Evolutionary conservation across 92 coral and sea anemone species (phyloP), one percentile per base, ranked within the genome.

Genomic region (Siderastrea radians): DNA sequence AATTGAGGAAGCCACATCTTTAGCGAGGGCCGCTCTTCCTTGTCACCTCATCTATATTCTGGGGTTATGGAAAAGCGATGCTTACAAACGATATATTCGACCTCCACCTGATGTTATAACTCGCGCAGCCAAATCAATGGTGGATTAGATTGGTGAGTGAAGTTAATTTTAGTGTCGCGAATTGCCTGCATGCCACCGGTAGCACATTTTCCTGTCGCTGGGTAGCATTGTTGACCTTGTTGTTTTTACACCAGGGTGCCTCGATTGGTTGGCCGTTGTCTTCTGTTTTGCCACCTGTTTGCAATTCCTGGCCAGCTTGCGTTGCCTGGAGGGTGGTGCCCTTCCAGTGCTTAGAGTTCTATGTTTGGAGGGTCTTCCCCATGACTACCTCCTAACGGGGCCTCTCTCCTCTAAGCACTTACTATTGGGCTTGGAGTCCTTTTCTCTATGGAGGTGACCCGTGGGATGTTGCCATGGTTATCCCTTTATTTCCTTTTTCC

Each of bases 61-160:
- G 48, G 87, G 87, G n/a, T 77, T 77, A 2, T 90, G 93, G 90
- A 74, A 75, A 47, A 90, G 93, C 17, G 79, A 86, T 49, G 90
- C 87, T 15, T 90, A 86, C 71, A 75, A 70, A 4, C 85, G 78
- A 61, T 85, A 85, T 38, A 85, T 90, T 16, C 54, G 75, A n/a
- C 77, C 90, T 12, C 81, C 93, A 6, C 58, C 54, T 12, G 65
- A 90, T 13, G 7, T 68, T 16, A 14, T 58, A 14, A n/a, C 43
- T n/a, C 49, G 17, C 50, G 69, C 75, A 11, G 86, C 86, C 64
- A 73, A n/a, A 49, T 64, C 55, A 12, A 59, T 51, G 72, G 43
- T 12, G 15, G 15, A 12, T 60, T 60, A 60, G 65, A 12, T 60
- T 59, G 38, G 65, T 60, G 65, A 60, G 65, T 12, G 14, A 12